These are phyloP conservation scores for Regulus satrapa DNA, from an alignment of 2,113 vertebrate species.

Conservation along the genomic window DNA sequence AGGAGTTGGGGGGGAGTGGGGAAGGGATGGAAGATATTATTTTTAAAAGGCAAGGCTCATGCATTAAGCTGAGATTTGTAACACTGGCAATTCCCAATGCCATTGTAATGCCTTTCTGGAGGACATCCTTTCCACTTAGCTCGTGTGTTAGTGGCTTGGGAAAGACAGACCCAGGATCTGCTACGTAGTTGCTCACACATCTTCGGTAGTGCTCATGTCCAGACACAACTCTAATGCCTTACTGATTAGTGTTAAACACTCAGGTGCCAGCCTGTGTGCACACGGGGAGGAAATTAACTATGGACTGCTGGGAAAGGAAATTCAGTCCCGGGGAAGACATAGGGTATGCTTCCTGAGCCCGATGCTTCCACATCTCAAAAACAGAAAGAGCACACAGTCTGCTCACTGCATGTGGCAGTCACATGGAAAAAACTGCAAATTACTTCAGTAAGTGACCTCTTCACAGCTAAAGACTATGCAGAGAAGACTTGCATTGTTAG, in stretches of 20 bases:
- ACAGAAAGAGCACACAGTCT: accelerated
- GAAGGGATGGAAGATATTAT: no score
- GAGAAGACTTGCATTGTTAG: not conserved
- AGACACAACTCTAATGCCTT: no score
- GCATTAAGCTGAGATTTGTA: not conserved
- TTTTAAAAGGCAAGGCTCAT: not conserved
- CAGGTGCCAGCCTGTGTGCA: not conserved
- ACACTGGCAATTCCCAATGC: not conserved
- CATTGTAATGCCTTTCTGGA: not conserved
- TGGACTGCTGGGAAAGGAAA: not conserved
- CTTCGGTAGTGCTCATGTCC: accelerated
- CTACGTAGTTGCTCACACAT: not conserved
- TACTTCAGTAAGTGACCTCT: not conserved
- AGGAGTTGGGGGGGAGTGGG: accelerated
- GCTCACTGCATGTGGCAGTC: not conserved
- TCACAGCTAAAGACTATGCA: not conserved
- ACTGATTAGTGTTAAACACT: not conserved
- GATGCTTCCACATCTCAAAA: not conserved
- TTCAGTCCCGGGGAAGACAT: not conserved
- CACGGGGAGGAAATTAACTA: not conserved
- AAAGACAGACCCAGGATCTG: not conserved
- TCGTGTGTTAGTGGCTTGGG: not conserved
- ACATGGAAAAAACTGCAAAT: not conserved
- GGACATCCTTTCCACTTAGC: not conserved
- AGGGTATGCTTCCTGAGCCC: not conserved